phyloP scores from a whole-genome alignment of 2,888 invertebrate species.

The Lysandra bellargus region DNA sequence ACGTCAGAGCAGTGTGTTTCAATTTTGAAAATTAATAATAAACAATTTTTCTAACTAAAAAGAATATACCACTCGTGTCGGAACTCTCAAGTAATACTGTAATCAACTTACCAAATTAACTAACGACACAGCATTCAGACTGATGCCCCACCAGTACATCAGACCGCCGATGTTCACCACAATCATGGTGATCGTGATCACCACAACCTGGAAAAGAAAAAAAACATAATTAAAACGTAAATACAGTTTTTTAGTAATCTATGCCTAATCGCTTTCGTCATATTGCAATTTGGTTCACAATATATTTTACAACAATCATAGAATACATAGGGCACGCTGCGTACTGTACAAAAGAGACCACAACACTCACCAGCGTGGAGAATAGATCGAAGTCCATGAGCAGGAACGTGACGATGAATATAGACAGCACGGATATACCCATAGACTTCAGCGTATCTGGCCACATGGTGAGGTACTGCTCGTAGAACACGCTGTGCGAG shows the following conservation, averaged over 20 bases:
- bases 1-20: too few relatives aligned
- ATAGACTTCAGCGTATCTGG: slow-evolving; percentile 92
- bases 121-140: slow-evolving; percentile 96
- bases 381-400: slow-evolving; percentile 96
- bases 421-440: slow-evolving; percentile 93
- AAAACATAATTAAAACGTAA: neutral
- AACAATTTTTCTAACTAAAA: too few relatives aligned
- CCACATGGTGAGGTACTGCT: slow-evolving; percentile 98
- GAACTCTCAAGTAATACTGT: too few relatives aligned
- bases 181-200: slow-evolving; percentile 96
- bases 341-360: neutral
- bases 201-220: slow-evolving; percentile 81
- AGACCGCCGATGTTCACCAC: slow-evolving; percentile 94
- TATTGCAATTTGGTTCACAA: too few relatives aligned
- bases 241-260: neutral
- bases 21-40: too few relatives aligned
- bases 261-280: too few relatives aligned
- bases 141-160: slow-evolving; percentile 98
- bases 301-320: slow-evolving; percentile 85
- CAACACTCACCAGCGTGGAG: slow-evolving; percentile 83
- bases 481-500: slow-evolving; percentile 90
- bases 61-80: too few relatives aligned
- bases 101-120: slow-evolving; percentile 90
- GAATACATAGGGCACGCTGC: slow-evolving; percentile 82
- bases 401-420: slow-evolving; percentile 95